Evolutionary conservation across 2,888 invertebrate genomes (phyloP).

Genomic region (Ochropleura leucogaster): DNA sequence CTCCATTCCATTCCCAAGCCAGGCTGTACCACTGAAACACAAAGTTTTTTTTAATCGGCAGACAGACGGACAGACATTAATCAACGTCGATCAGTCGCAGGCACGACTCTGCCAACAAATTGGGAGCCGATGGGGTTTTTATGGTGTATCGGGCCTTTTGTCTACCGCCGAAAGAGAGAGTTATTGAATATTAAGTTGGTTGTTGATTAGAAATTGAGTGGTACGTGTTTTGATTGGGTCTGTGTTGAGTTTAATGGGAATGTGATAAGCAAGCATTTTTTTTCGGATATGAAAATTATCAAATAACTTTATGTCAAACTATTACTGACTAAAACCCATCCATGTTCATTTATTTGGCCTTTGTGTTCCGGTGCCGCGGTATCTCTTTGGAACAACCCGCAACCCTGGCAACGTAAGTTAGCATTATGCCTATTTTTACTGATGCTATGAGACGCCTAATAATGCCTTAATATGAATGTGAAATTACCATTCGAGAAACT

Average conservation of each 20-base stretch:
- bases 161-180: conserved; percentile 43
- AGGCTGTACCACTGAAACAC: conserved; percentile 83
- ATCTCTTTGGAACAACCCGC: no score
- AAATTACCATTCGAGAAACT: no score
- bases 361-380: no score
- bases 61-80: conserved; percentile 88
- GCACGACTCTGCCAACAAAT: conserved; percentile 69
- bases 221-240: conserved; percentile 12
- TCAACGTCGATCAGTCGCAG: conserved; percentile 89
- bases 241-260: background rate
- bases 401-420: no score
- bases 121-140: conserved; percentile 57
- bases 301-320: no score
- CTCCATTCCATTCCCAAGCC: conserved; percentile 70
- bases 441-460: no score
- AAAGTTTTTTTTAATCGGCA: conserved; percentile 86
- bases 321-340: no score
- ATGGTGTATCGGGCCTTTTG: conserved; percentile 66
- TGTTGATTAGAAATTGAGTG: conserved; percentile 49
- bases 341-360: no score
- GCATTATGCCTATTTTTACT: background rate
- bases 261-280: background rate
- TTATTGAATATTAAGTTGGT: conserved; percentile 45
- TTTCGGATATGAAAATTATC: no score
- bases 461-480: no score